Conservation (phyloP, 2,113 vertebrate species). For the Trogon melanurus region DNA sequence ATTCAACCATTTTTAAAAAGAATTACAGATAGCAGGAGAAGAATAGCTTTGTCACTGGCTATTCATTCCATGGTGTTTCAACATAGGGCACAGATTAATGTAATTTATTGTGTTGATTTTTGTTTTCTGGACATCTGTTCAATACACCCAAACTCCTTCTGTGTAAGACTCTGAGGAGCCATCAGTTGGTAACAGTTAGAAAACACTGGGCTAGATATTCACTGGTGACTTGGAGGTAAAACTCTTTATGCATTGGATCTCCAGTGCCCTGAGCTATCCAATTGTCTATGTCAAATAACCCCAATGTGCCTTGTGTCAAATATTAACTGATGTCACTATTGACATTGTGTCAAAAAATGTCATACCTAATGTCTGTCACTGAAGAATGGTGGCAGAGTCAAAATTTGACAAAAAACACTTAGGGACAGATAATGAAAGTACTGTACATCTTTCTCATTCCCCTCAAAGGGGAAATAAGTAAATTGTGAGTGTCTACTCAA, state of each 20-base stretch:
- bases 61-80: conserved; percentile 49
- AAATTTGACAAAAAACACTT: conserved; percentile 68
- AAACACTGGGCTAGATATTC: not conserved
- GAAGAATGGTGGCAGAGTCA: conserved; percentile 40
- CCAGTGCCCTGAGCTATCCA: conserved; percentile 51
- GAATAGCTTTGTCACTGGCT: conserved; percentile 53
- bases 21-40: conserved; percentile 60
- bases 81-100: conserved; percentile 57
- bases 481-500: conserved; percentile 16
- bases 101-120: conserved; percentile 60
- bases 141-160: conserved; percentile 24
- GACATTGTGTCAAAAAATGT: conserved; percentile 39
- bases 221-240: conserved; percentile 51
- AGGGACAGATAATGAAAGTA: conserved; percentile 34
- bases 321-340: conserved; percentile 34
- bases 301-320: conserved; percentile 72
- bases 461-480: not conserved
- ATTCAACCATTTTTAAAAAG: conserved; percentile 53
- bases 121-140: conserved; percentile 59
- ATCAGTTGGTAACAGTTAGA: conserved; percentile 26
- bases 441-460: not conserved
- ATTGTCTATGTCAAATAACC: conserved; percentile 55
- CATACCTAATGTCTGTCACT: conserved; percentile 8
- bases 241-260: conserved; percentile 16
- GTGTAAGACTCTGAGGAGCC: conserved; percentile 34